Percentiles rank a stretch among this genome's conserved stretches.
Evolutionary conservation across 2,888 invertebrate genomes (phyloP).

Genomic region (Cryptophagus acutangulus): DNA sequence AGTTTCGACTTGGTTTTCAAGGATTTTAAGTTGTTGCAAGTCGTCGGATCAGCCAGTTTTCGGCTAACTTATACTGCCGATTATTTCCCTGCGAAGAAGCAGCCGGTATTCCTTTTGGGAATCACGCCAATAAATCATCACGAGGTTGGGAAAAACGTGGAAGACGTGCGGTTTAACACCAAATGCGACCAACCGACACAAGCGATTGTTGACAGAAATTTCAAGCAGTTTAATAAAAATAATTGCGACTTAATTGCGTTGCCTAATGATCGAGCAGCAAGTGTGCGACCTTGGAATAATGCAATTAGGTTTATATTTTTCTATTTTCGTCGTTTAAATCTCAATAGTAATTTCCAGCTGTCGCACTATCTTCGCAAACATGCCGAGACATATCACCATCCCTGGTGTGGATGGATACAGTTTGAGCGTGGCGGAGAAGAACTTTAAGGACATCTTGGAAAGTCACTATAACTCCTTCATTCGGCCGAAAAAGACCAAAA

Average conservation of each 20-base stretch:
- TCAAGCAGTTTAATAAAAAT: slow-evolving; percentile 20
- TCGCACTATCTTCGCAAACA: slow-evolving; percentile 40
- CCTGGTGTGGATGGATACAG: slow-evolving; percentile 29
- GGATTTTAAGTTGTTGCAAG: no score
- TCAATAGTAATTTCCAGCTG: slow-evolving; percentile 31
- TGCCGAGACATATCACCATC: slow-evolving; percentile 29
- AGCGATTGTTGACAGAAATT: slow-evolving; percentile 28
- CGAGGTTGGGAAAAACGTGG: slow-evolving; percentile 41
- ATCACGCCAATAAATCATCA: slow-evolving; percentile 39
- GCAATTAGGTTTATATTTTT: slow-evolving; percentile 5
- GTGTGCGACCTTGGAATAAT: slow-evolving; percentile 37
- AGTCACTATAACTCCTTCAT: background rate
- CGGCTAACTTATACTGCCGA: background rate
- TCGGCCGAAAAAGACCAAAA: no score
- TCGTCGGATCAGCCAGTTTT: no score
- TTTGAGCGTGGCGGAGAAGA: slow-evolving; percentile 23
- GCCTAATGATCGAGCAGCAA: slow-evolving; percentile 41
- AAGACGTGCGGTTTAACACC: slow-evolving; percentile 36
- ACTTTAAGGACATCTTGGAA: slow-evolving; percentile 18
- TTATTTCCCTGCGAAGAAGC: background rate
- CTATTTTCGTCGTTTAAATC: slow-evolving; percentile 5
- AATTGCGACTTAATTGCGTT: slow-evolving; percentile 39
- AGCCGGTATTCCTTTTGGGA: slow-evolving; percentile 37
- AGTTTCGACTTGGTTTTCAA: no score
- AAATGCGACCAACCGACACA: slow-evolving; percentile 30